These are phyloP conservation scores for Drosophila melanocephala DNA, from an alignment of 2,888 invertebrate species.

Conservation along the genomic window DNA sequence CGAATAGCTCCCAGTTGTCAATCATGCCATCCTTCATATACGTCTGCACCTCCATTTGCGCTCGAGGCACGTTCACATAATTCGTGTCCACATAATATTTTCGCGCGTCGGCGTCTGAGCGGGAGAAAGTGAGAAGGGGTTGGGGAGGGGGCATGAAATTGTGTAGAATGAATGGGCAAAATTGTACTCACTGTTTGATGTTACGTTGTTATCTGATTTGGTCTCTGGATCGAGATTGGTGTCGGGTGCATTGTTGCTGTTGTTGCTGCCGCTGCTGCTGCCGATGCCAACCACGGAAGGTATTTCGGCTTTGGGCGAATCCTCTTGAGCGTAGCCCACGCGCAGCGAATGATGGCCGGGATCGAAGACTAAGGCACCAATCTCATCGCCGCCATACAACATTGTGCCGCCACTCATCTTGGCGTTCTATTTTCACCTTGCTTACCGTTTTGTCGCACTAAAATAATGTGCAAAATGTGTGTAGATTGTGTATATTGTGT, in stretches of 20 bases:
- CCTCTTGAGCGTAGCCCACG: constrained; percentile 96
- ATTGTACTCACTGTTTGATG: constrained; percentile 85
- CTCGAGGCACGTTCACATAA: constrained; percentile 95
- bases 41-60: constrained; percentile 94
- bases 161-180: too few species aligned
- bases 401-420: constrained; percentile 87
- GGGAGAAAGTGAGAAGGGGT: neutral
- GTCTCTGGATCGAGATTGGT: constrained; percentile 91
- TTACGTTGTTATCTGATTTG: constrained; percentile 91
- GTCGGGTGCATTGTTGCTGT: constrained; percentile 84
- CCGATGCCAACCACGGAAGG: constrained; percentile 96
- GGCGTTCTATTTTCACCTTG: constrained; percentile 36
- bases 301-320: constrained; percentile 99
- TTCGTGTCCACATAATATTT: constrained; percentile 97
- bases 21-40: constrained; percentile 99
- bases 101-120: constrained; percentile 78
- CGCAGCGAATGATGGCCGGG: constrained; percentile 95
- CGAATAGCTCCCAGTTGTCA: constrained; percentile 99
- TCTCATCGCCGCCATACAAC: constrained; percentile 98
- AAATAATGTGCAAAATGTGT: constrained; percentile 45
- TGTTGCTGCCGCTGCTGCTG: constrained; percentile 86
- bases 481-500: constrained; percentile 64
- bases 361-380: constrained; percentile 99
- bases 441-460: constrained; percentile 6
- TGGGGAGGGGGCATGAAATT: neutral